A percentile compares a stretch with the other conserved stretches of the same genome.
Evolutionary conservation across 2,888 invertebrate species (phyloP).

Genomic region (Lysandra coridon): DNA sequence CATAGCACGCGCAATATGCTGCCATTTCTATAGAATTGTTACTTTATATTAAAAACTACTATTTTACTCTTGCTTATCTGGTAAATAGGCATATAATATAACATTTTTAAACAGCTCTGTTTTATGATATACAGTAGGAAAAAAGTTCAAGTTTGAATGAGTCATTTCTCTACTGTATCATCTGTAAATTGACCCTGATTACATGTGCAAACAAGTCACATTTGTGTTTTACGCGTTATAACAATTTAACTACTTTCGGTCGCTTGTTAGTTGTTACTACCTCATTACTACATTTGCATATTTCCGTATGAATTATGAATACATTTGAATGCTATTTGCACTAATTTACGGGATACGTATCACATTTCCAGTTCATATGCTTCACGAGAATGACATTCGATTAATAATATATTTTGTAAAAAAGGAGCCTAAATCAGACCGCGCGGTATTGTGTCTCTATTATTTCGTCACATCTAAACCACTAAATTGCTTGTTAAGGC

Average conservation of each 20-base stretch:
- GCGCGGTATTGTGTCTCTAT: no score
- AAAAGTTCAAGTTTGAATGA: no score
- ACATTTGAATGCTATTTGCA: slow-evolving; percentile 25
- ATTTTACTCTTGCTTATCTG: no score
- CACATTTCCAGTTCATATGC: neutral
- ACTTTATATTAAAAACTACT: neutral
- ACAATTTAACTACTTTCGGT: slow-evolving; percentile 1
- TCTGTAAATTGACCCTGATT: neutral
- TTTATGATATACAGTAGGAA: no score
- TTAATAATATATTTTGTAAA: neutral
- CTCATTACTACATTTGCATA: slow-evolving; percentile 19
- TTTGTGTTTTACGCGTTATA: neutral
- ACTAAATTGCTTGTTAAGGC: no score
- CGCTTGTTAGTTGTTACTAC: neutral
- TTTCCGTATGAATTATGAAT: slow-evolving; percentile 26
- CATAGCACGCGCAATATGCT: neutral
- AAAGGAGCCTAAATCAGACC: no score
- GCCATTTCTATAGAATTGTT: neutral
- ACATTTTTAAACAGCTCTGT: no score
- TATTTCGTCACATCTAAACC: no score
- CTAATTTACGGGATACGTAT: slow-evolving; percentile 5
- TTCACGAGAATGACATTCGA: neutral
- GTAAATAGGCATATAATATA: no score
- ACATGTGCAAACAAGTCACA: neutral
- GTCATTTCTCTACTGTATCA: no score